These are phyloP conservation scores for Brachionus sp. DNA, from an alignment of 1,140 invertebrate species.

Conservation along the genomic window DNA sequence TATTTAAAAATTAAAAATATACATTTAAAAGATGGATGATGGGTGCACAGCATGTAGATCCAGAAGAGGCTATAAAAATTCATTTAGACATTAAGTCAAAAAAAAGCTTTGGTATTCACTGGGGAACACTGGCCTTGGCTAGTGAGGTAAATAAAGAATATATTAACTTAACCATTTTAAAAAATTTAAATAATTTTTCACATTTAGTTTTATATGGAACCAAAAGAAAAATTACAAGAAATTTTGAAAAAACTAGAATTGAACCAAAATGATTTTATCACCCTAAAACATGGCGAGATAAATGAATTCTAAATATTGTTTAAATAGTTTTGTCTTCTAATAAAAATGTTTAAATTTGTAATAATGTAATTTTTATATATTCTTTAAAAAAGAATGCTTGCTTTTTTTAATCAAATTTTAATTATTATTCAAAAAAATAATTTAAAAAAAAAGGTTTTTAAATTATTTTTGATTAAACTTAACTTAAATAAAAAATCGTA, in stretches of 20 bases:
- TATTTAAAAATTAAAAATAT: not conserved
- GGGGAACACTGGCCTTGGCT: slow-evolving; percentile 56
- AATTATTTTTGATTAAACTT: too few species aligned
- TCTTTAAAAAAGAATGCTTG: too few species aligned
- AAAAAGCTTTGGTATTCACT: slow-evolving; percentile 55
- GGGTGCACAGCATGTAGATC: slow-evolving; percentile 61
- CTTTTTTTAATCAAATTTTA: too few species aligned
- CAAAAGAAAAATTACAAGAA: slow-evolving; percentile 44
- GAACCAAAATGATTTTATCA: slow-evolving; percentile 43
- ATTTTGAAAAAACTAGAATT: not conserved
- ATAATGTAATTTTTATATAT: too few species aligned
- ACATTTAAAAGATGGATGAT: slow-evolving; percentile 59
- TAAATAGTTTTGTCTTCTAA: too few species aligned
- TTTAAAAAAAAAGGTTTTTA: too few species aligned
- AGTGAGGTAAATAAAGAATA: slow-evolving; percentile 47
- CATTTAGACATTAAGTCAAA: slow-evolving; percentile 58
- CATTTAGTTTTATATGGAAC: slow-evolving; percentile 45
- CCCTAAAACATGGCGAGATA: slow-evolving; percentile 46
- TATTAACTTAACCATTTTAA: too few species aligned
- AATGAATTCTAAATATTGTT: too few species aligned
- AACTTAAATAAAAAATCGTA: too few species aligned
- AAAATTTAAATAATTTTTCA: not conserved
- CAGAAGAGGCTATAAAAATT: slow-evolving; percentile 61
- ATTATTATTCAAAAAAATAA: too few species aligned
- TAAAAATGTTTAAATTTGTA: too few species aligned